Evolutionary conservation across 2,797 vertebrate species (phyloP).

Genomic region (Falco cherrug): DNA sequence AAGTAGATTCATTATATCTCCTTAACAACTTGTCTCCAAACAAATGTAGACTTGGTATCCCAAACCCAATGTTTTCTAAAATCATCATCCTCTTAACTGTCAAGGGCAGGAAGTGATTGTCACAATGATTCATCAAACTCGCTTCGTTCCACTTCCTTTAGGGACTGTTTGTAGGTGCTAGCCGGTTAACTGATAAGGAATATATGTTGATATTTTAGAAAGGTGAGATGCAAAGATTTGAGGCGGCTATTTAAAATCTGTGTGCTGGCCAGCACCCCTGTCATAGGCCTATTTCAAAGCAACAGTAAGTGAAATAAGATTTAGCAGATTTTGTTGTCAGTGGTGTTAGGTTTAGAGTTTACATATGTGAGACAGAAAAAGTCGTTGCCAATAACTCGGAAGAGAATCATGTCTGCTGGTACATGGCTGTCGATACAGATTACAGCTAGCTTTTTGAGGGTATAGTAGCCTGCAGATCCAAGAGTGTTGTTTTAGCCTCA

Average conservation of each 20-base stretch:
- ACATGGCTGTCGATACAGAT: neutral
- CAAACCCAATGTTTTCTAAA: neutral
- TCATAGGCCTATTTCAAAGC: neutral
- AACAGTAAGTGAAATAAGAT: neutral
- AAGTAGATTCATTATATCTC: neutral
- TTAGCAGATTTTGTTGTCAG: neutral
- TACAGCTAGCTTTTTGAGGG: neutral
- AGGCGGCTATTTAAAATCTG: neutral
- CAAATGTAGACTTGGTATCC: neutral
- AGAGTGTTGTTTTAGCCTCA: neutral
- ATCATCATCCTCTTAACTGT: neutral
- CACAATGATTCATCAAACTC: neutral
- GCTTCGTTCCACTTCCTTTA: neutral
- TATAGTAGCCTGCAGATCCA: neutral
- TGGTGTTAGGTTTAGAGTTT: neutral
- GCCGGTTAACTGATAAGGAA: neutral
- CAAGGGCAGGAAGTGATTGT: neutral
- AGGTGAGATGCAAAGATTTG: neutral
- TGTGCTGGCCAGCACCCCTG: neutral
- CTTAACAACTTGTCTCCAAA: neutral
- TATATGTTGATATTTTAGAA: neutral
- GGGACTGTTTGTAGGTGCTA: neutral
- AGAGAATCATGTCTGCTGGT: neutral
- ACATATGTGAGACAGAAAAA: accelerated
- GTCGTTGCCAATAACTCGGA: neutral